A percentile compares a stretch with the other conserved stretches of the same genome.
phyloP scores from a whole-genome alignment of 2,797 vertebrate species.

The Sebastes minor region DNA sequence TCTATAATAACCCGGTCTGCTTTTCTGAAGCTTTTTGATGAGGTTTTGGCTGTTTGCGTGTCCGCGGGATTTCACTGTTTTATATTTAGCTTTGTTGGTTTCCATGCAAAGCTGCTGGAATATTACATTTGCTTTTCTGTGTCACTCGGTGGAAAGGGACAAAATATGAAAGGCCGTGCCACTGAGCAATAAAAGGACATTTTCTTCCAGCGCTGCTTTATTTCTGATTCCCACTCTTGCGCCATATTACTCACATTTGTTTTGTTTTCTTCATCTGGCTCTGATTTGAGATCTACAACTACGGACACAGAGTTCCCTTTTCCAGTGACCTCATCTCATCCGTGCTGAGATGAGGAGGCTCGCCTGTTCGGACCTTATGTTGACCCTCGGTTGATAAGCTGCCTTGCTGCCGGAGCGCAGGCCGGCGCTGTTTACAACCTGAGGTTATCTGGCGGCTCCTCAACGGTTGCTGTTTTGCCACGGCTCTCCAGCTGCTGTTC shows the following conservation, averaged over 20 bases:
- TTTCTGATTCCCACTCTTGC: conserved; percentile 11
- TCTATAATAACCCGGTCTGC: neutral
- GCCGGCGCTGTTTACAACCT: conserved; percentile 60
- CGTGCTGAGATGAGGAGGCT: conserved; percentile 9
- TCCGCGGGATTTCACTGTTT: neutral
- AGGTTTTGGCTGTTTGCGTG: conserved; percentile 37
- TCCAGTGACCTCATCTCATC: conserved; percentile 35
- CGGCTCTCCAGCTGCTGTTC: conserved; percentile 37
- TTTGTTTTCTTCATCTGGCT: conserved; percentile 41
- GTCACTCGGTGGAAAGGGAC: conserved; percentile 2
- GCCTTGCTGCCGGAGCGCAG: neutral
- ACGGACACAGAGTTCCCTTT: neutral
- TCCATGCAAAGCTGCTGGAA: conserved; percentile 12
- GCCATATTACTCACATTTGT: neutral
- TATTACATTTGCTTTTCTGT: conserved; percentile 8
- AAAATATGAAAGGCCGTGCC: conserved; percentile 2
- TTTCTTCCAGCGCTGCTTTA: neutral
- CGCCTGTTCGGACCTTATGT: conserved; percentile 10
- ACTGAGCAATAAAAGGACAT: conserved; percentile 19
- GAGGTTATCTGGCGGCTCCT: conserved; percentile 58
- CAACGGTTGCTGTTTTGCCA: conserved; percentile 30
- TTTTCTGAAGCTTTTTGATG: conserved; percentile 21
- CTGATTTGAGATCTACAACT: conserved; percentile 24
- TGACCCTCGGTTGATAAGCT: conserved; percentile 60
- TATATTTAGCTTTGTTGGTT: conserved; percentile 16